A percentile compares a stretch with the other conserved stretches of the same genome.
phyloP scores from a whole-genome alignment of 2,113 vertebrate species.

The Picathartes gymnocephalus region DNA sequence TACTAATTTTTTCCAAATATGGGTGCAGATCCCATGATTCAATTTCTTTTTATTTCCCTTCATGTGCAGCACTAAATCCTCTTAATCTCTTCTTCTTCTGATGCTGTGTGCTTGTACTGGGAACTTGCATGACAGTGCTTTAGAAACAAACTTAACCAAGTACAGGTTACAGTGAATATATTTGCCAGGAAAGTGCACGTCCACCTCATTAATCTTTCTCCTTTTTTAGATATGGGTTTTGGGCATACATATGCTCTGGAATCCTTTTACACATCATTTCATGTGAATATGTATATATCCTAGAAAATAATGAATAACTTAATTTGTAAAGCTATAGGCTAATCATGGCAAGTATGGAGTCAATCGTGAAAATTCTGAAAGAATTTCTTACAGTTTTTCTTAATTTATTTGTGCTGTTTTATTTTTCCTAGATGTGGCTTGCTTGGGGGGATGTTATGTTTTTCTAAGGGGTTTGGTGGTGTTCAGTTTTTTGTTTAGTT shows the following conservation, averaged over 20 bases:
- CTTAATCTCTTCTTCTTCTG: fast-evolving
- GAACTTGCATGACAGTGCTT: fast-evolving
- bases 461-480: not conserved
- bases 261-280: fast-evolving
- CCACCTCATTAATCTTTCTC: not conserved
- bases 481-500: not conserved
- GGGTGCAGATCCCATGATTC: fast-evolving
- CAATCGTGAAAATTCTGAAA: fast-evolving
- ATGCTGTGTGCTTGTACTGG: fast-evolving
- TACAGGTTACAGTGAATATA: fast-evolving
- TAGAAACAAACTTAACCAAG: too few species aligned
- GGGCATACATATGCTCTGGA: fast-evolving
- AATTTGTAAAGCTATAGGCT: fast-evolving
- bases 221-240: fast-evolving
- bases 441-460: fast-evolving
- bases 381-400: fast-evolving
- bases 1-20: fast-evolving
- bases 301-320: fast-evolving
- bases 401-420: fast-evolving
- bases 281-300: fast-evolving
- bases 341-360: fast-evolving
- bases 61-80: fast-evolving
- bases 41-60: not conserved
- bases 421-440: fast-evolving
- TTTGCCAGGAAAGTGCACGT: too few species aligned